Percentiles rank a stretch among this genome's conserved stretches.
These are phyloP conservation scores for Gymnorhina tibicen DNA, from an alignment of 2,113 vertebrate species.

Conservation along the genomic window DNA sequence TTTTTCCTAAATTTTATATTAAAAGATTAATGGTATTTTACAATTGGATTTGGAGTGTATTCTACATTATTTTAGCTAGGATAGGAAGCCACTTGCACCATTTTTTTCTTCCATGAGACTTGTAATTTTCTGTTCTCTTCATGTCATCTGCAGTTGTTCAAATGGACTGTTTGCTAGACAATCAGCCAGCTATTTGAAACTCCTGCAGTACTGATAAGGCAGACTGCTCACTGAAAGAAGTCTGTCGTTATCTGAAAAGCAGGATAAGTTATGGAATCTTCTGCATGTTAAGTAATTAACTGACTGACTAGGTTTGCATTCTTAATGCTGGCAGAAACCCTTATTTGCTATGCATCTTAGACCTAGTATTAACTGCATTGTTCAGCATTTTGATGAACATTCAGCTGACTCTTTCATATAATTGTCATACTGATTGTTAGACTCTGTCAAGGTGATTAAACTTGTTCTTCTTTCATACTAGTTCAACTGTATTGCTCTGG, in stretches of 20 bases:
- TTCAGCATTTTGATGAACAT: background rate
- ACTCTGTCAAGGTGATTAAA: background rate
- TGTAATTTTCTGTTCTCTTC: constrained; percentile 29
- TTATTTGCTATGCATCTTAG: background rate
- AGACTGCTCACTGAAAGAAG: background rate
- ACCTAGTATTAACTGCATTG: background rate
- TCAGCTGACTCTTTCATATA: background rate
- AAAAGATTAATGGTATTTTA: background rate
- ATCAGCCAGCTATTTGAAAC: background rate
- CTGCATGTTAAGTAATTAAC: background rate
- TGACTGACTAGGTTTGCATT: background rate
- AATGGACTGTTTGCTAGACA: background rate
- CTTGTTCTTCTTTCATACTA: background rate
- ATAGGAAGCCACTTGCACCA: background rate
- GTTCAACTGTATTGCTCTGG: background rate
- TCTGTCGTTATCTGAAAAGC: background rate
- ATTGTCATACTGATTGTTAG: background rate
- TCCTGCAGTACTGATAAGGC: background rate
- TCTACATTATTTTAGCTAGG: background rate
- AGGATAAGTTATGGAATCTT: background rate
- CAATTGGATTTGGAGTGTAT: background rate
- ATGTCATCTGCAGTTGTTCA: background rate
- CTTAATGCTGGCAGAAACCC: background rate
- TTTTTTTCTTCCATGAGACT: background rate
- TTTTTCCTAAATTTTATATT: background rate